Evolutionary conservation across 2,888 invertebrate genomes (phyloP).

Genomic region (Autographa gamma): DNA sequence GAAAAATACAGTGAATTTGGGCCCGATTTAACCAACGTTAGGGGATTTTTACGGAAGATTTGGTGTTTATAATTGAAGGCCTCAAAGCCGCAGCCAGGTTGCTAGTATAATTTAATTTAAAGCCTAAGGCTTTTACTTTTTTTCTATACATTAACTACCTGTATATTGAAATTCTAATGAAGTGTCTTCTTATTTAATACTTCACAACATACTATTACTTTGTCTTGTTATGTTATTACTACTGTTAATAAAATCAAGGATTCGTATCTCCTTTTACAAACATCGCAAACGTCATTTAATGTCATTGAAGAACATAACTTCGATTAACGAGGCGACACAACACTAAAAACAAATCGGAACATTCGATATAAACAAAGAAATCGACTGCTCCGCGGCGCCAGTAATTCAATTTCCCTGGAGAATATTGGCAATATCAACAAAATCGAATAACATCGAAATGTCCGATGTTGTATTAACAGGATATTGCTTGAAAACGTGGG

Average conservation of each 20-base stretch:
- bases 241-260: not conserved
- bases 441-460: conserved; percentile 69
- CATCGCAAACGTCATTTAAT: not conserved
- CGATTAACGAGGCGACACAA: conserved; percentile 21
- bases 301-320: conserved; percentile 32
- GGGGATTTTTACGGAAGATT: conserved; percentile 37
- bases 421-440: conserved; percentile 76
- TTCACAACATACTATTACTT: not conserved
- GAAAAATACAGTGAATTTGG: conserved; percentile 39
- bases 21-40: conserved; percentile 36
- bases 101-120: conserved; percentile 41
- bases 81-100: conserved; percentile 31
- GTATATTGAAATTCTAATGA: not conserved
- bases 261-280: not conserved
- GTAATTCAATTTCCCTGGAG: conserved; percentile 75
- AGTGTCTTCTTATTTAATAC: not conserved
- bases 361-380: conserved; percentile 56
- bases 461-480: conserved; percentile 70
- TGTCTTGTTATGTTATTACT: too few relatives aligned
- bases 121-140: conserved; percentile 12
- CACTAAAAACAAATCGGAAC: conserved; percentile 36
- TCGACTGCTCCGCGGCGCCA: conserved; percentile 57
- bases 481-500: conserved; percentile 69
- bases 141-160: not conserved
- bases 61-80: conserved; percentile 43